Conservation (phyloP, 1,140 invertebrate species). For the Babylonia areolata region DNA sequence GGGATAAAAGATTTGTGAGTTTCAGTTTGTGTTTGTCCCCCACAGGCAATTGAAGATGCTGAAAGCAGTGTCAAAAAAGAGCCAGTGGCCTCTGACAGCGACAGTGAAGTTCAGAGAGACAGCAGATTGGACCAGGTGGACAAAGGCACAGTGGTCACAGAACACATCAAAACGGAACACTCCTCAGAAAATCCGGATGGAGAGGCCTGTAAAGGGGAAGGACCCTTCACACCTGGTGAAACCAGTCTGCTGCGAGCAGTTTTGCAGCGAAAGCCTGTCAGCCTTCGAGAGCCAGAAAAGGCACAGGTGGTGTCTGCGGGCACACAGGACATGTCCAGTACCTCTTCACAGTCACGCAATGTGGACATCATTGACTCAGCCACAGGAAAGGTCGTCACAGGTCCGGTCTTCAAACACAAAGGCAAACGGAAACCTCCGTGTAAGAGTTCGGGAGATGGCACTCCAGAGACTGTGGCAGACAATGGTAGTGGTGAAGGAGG, state of each 20-base stretch:
- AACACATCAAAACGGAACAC: neutral
- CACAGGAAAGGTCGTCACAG: neutral
- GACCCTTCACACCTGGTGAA: neutral
- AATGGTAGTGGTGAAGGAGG: neutral
- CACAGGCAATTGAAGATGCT: conserved; percentile 6
- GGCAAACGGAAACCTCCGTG: too few species aligned
- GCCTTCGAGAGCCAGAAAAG: conserved; percentile 15
- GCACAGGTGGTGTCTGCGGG: too few species aligned
- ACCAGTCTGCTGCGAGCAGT: conserved; percentile 28
- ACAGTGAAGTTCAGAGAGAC: neutral
- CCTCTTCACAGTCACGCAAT: neutral
- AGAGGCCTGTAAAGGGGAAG: too few species aligned
- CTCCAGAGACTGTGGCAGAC: neutral
- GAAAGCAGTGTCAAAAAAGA: neutral
- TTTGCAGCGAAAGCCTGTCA: conserved; percentile 6
- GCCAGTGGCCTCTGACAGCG: neutral
- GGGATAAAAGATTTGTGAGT: neutral
- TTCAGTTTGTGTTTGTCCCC: neutral
- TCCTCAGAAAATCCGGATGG: neutral
- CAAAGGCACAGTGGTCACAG: neutral
- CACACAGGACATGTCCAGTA: too few species aligned
- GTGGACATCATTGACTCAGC: neutral
- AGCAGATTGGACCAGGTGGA: neutral
- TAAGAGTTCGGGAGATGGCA: neutral
- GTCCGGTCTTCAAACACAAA: neutral